phyloP scores from a whole-genome alignment of 2,888 invertebrate genomes.

The Cremastinae sp. region DNA sequence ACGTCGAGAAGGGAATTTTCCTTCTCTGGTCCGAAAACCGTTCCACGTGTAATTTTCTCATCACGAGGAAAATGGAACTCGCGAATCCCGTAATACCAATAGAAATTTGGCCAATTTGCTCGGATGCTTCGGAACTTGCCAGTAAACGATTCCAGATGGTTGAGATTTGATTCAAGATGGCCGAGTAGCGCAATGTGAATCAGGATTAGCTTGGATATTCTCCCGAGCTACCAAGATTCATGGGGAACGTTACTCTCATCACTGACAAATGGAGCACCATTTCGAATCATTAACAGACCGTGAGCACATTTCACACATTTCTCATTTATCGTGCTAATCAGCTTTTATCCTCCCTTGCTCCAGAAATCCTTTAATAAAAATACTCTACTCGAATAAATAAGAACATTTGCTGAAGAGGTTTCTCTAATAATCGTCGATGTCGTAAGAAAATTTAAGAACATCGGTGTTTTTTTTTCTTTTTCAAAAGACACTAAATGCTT shows the following conservation, averaged over 20 bases:
- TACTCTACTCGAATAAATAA: no score
- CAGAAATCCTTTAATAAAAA: no score
- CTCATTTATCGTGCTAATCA: neutral
- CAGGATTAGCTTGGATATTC: neutral
- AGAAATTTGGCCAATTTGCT: slow-evolving; percentile 51
- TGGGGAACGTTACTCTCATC: neutral
- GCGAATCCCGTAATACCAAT: slow-evolving; percentile 15
- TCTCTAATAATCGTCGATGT: no score
- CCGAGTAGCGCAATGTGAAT: slow-evolving; percentile 26
- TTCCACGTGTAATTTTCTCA: slow-evolving; percentile 15
- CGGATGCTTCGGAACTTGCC: slow-evolving; percentile 20
- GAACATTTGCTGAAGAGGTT: no score
- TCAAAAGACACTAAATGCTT: no score
- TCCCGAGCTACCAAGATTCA: neutral
- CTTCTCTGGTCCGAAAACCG: neutral
- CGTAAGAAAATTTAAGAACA: no score
- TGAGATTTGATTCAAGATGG: slow-evolving; percentile 23
- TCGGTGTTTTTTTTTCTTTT: no score
- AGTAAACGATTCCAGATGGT: slow-evolving; percentile 49
- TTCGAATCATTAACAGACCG: neutral
- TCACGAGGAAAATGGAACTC: slow-evolving; percentile 12
- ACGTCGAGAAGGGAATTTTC: slow-evolving; percentile 44
- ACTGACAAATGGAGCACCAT: neutral
- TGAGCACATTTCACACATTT: neutral
- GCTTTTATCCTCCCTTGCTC: no score